These are phyloP conservation scores for Australoheros scitulus DNA, from an alignment of 2,113 vertebrate species.

Conservation along the genomic window DNA sequence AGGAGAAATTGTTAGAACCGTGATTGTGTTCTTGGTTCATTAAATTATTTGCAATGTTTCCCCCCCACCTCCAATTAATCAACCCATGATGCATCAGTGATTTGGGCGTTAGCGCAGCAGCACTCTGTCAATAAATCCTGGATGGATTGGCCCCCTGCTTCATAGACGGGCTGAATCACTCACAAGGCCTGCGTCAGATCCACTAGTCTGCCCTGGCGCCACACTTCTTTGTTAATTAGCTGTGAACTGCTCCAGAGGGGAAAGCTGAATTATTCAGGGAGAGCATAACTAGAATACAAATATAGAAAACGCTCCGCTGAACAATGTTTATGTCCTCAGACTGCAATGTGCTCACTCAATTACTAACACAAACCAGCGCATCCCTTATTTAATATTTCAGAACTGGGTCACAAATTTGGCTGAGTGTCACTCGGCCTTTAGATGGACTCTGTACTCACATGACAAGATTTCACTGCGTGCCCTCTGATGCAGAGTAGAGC, in stretches of 20 bases:
- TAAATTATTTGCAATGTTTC: slow-evolving; percentile 39
- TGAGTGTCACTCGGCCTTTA: slow-evolving; percentile 37
- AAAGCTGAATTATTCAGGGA: slow-evolving; percentile 69
- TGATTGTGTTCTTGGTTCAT: slow-evolving; percentile 50
- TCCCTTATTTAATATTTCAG: slow-evolving; percentile 56
- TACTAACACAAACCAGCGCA: slow-evolving; percentile 43
- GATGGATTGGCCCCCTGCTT: slow-evolving; percentile 68
- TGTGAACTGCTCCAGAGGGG: slow-evolving; percentile 67
- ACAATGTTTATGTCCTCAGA: slow-evolving; percentile 32
- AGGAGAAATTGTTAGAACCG: not conserved
- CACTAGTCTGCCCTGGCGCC: slow-evolving; percentile 58
- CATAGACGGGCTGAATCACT: slow-evolving; percentile 62
- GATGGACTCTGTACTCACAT: slow-evolving; percentile 10
- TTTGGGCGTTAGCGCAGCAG: slow-evolving; percentile 55
- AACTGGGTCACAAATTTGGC: slow-evolving; percentile 40
- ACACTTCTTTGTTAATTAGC: slow-evolving; percentile 74
- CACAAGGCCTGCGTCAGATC: slow-evolving; percentile 58
- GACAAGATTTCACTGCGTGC: slow-evolving; percentile 22
- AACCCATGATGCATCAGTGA: slow-evolving; percentile 69
- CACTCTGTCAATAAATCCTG: slow-evolving; percentile 68
- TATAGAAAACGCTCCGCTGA: slow-evolving; percentile 50
- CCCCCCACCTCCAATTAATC: slow-evolving; percentile 71
- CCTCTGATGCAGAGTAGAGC: slow-evolving; percentile 4
- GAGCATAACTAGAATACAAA: slow-evolving; percentile 64
- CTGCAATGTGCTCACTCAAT: slow-evolving; percentile 32